Evolutionary conservation across 2,888 invertebrate genomes (phyloP), one percentile per base, ranked within the genome.

Genomic region (Mactromeris polynyma): DNA sequence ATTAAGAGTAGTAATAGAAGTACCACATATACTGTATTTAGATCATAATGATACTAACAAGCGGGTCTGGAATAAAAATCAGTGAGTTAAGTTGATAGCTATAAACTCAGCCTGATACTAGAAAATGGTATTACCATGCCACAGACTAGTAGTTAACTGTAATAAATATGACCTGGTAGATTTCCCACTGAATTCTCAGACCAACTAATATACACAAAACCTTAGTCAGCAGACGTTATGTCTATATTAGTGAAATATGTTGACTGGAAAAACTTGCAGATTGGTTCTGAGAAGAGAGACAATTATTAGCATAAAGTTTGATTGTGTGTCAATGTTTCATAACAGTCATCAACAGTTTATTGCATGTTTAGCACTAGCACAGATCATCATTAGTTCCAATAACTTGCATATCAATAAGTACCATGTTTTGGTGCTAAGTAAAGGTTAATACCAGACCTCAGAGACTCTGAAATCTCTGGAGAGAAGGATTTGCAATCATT

Each of bases 361-460:
- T 64, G 58, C 26, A 9, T 26, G 26, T 26, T 64, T 46, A 4
- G 17, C 7, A 64, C 58, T n/a, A 9, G 11, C 26, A 64, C n/a
- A 7, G 9, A 2, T 11, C 9, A 64, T 26, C 0, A 64, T 64
- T n/a, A 26, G 58, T n/a, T n/a, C n/a, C 58, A 26, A 64, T n/a
- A n/a, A 26, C 58, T n/a, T 21, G 11, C 58, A n/a, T n/a, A 64
- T 64, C 58, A 64, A 51, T 51, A 51, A 64, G 58, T 64, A 26
- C 26, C 58, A 64, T 19, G 51, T 51, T 51, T 19, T 51, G 19
- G 26, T 3, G 33, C 26, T 73, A 73, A 17, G 11, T 6, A 73
- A 73, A 73, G 31, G 73, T 73, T 73, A 73, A n/a, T n/a, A 33
- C 73, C n/a, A 7, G 31, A 69, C 69, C 73, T 36, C 33, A 73